Evolutionary conservation across 2,113 vertebrate species (phyloP), one percentile per base, ranked within the genome.

Genomic region (Naja naja): DNA sequence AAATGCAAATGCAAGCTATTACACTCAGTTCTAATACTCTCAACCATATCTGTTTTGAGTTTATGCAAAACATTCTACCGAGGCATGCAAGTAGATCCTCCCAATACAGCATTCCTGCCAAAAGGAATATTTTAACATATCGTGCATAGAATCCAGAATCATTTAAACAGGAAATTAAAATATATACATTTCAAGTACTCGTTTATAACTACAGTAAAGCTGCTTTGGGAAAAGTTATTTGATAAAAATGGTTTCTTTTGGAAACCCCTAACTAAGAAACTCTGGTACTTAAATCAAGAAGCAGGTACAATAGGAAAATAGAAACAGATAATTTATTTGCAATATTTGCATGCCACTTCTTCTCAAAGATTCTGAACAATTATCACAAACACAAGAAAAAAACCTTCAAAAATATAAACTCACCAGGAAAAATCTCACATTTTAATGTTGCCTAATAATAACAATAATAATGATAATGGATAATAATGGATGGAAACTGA

Each of bases 91-190:
- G 47, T 12, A 53, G 20, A 45, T 39, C 47, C n/a, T 53, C 91
- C 49, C 22, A 54, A 69, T 69, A 54, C 47, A 8, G 39, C n/a
- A 30, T 39, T 69, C 39, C 5, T 92, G 85, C 56, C 45, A 53
- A 69, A 92, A 53, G 34, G 23, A 88, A 88, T 54, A 92, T 88
- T 88, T 92, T 92, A 88, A 53, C n/a, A 74, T 69, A 88, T 20
- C 14, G 39, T 39, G 25, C 56, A 60, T 3, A 53, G 52, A 60
- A 64, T 49, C 55, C 9, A 18, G 85, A 64, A 64, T n/a, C 54
- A 88, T 88, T 56, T 49, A 18, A 92, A 64, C 45, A 87, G 45
- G 45, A 92, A 58, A 92, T 58, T 25, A 45, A 85, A 34, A 34
- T 60, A n/a, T 25, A 52, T 87, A 91, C 22, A 52, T 87, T 55